These are phyloP conservation scores for Dromococcyx pavoninus DNA, from an alignment of 2,797 vertebrate genomes.

Conservation along the genomic window DNA sequence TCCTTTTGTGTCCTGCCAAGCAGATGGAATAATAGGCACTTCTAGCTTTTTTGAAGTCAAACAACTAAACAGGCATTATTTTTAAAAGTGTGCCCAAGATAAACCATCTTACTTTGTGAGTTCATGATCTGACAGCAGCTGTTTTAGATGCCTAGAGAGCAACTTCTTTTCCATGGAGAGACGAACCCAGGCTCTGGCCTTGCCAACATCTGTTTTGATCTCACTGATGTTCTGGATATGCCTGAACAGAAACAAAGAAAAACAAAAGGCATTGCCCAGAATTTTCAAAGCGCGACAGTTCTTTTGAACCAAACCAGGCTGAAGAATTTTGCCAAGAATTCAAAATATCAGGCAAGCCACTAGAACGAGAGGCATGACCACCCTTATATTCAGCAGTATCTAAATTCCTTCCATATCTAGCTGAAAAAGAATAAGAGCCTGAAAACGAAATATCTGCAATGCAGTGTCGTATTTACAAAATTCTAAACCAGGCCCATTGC, in stretches of 20 bases:
- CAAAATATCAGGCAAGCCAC: neutral
- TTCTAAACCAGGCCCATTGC: conserved; percentile 7
- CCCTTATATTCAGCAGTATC: neutral
- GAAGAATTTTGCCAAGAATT: neutral
- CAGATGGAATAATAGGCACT: neutral
- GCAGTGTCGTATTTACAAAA: conserved; percentile 43
- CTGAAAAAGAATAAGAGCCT: neutral
- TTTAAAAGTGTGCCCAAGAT: neutral
- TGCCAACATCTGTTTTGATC: conserved; percentile 98
- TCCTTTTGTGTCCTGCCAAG: neutral
- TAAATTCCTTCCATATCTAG: neutral
- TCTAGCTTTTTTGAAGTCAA: neutral
- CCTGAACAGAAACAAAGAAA: conserved; percentile 64
- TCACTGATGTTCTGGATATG: conserved; percentile 98
- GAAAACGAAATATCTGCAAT: conserved; percentile 28
- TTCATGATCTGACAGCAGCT: conserved; percentile 94
- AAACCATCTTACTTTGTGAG: conserved; percentile 89
- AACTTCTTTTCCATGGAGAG: conserved; percentile 99
- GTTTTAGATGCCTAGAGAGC: conserved; percentile 95
- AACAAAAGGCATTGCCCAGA: neutral
- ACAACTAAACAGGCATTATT: neutral
- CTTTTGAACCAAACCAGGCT: neutral
- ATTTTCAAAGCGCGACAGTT: neutral
- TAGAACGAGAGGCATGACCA: neutral
- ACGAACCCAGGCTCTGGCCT: conserved; percentile 97